Base-by-base conservation (phyloP, 2,888 invertebrate genomes). In the Erynnis tages region DNA sequence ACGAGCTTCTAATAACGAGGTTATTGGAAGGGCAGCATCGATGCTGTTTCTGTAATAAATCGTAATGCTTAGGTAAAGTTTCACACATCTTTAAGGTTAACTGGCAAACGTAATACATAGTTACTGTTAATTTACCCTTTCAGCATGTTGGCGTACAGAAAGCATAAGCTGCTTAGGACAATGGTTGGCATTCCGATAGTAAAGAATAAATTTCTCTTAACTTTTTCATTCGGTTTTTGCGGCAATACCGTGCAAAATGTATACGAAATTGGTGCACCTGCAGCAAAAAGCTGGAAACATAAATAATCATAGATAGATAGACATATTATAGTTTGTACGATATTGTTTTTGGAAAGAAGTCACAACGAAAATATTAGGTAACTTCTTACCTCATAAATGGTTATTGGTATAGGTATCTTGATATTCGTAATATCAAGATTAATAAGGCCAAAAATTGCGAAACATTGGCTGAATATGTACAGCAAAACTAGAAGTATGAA, bases 21-120 rank as follows among this genome's bases (percentile, higher is more conserved):
- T 91, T 8, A 92, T 81, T 5, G 92, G 92, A 14, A 92, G 78
- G 0, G 92, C 91, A 8, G 91, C 91, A 53, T 92, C 91, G 16
- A 91, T 85, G 19, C 43, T 52, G 23, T 37, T 44, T 1, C 52
- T 52, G 23, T 11, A 37, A 44, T 35, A 10, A 29, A n/a, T 27
- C n/a, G n/a, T n/a, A n/a, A n/a, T n/a, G n/a, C n/a, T n/a, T n/a
- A n/a, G n/a, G n/a, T n/a, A n/a, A n/a, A n/a, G n/a, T n/a, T n/a
- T n/a, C n/a, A n/a, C n/a, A n/a, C n/a, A n/a, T n/a, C n/a, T n/a
- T n/a, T n/a, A n/a, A n/a, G n/a, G n/a, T n/a, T n/a, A n/a, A n/a
- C n/a, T n/a, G n/a, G n/a, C n/a, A n/a, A n/a, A n/a, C n/a, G n/a
- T n/a, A n/a, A n/a, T n/a, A n/a, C n/a, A n/a, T n/a, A n/a, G n/a